Percentiles rank a stretch among this genome's conserved stretches.
These are phyloP conservation scores for Heliconius nattereri DNA, from an alignment of 1,140 invertebrate genomes.

Conservation along the genomic window DNA sequence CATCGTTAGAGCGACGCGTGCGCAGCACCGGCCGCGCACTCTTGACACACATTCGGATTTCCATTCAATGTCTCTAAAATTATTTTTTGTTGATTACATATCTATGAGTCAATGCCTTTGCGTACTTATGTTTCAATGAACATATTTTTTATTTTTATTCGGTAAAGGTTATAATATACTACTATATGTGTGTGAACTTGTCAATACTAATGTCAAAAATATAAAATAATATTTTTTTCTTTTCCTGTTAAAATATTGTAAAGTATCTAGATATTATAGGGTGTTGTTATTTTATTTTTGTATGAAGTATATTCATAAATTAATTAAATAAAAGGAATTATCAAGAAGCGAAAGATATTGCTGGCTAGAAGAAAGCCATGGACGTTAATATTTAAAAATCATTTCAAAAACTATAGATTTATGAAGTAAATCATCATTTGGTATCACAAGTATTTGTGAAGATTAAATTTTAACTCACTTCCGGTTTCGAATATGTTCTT, in stretches of 20 bases:
- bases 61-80: slow-evolving; percentile 63
- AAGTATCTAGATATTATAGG: background rate
- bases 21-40: slow-evolving; percentile 51
- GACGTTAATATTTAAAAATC: too few relatives aligned
- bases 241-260: too few relatives aligned
- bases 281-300: background rate
- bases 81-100: slow-evolving; percentile 54
- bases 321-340: too few relatives aligned
- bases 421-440: too few relatives aligned
- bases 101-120: slow-evolving; percentile 45
- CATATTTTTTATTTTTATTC: slow-evolving; percentile 4
- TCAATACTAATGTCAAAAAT: background rate
- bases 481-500: too few relatives aligned
- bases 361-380: too few relatives aligned
- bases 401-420: too few relatives aligned
- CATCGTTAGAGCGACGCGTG: slow-evolving; percentile 41
- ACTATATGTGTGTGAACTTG: background rate
- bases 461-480: too few relatives aligned
- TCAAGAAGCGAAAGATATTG: too few relatives aligned
- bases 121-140: slow-evolving; percentile 31
- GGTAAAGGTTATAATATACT: background rate
- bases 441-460: too few relatives aligned
- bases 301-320: too few relatives aligned
- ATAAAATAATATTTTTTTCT: too few relatives aligned
- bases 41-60: slow-evolving; percentile 73